A percentile compares a stretch with the other conserved stretches of the same genome.
These are phyloP conservation scores for Palythoa heliodiscus DNA, from an alignment of 92 coral and sea anemone genomes.

Conservation along the genomic window DNA sequence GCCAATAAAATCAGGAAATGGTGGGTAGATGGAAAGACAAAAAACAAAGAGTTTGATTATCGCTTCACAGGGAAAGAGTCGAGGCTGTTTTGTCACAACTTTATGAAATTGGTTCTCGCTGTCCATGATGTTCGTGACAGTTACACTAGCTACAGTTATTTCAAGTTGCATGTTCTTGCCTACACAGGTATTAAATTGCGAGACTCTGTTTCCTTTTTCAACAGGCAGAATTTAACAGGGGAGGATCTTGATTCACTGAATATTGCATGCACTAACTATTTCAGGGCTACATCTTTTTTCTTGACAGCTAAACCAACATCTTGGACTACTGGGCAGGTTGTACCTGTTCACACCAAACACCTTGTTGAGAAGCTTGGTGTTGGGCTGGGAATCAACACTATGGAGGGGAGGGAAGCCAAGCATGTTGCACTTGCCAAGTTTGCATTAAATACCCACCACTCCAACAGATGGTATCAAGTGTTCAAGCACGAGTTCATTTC, in stretches of 20 bases:
- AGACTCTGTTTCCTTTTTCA: slow-evolving; percentile 60
- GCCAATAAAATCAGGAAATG: slow-evolving; percentile 44
- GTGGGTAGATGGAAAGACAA: slow-evolving; percentile 31
- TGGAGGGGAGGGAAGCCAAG: slow-evolving; percentile 48
- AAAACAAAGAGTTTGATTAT: slow-evolving; percentile 31
- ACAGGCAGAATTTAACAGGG: slow-evolving; percentile 41
- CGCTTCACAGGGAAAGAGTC: slow-evolving; percentile 53
- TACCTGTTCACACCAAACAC: slow-evolving; percentile 41
- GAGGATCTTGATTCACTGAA: slow-evolving; percentile 25
- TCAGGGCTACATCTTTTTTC: slow-evolving; percentile 7
- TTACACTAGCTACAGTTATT: slow-evolving; percentile 17
- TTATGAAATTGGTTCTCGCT: slow-evolving; percentile 39
- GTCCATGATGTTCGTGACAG: slow-evolving; percentile 18
- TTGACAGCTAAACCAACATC: slow-evolving; percentile 27
- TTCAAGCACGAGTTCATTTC: slow-evolving; percentile 47
- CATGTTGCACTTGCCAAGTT: slow-evolving; percentile 48
- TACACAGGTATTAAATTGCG: slow-evolving; percentile 48
- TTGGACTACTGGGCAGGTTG: slow-evolving; percentile 43
- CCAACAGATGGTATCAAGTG: slow-evolving; percentile 46
- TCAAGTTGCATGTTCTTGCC: slow-evolving; percentile 59
- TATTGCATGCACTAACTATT: slow-evolving; percentile 8
- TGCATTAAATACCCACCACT: slow-evolving; percentile 28
- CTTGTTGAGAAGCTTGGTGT: slow-evolving; percentile 29
- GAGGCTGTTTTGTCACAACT: slow-evolving; percentile 40
- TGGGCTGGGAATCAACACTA: slow-evolving; percentile 41